Evolutionary conservation across 2,113 vertebrate species (phyloP).

Genomic region (Sorex araneus): DNA sequence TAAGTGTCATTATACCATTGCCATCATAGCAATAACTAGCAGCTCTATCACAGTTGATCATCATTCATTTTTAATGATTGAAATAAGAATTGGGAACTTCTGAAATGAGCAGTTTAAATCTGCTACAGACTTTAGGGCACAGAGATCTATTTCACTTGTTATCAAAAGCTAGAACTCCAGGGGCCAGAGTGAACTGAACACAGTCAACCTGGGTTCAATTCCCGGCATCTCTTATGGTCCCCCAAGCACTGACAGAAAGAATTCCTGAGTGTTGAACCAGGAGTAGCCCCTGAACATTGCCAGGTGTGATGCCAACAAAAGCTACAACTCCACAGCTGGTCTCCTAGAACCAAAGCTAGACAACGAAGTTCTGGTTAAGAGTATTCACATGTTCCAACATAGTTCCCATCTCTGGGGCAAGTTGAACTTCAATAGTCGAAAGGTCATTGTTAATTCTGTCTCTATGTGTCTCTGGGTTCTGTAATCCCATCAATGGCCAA

Average conservation of each 20-base stretch:
- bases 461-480: not conserved
- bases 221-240: too few relatives aligned
- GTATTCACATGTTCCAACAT: not conserved
- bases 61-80: not conserved
- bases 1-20: not conserved
- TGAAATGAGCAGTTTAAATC: not conserved
- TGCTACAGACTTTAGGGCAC: not conserved
- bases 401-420: not conserved
- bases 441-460: too few relatives aligned
- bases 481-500: too few relatives aligned
- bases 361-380: not conserved
- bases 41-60: not conserved
- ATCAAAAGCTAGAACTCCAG: not conserved
- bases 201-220: too few relatives aligned
- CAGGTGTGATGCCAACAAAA: too few relatives aligned
- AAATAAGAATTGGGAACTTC: not conserved
- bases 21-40: not conserved
- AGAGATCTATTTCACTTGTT: not conserved
- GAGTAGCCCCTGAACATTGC: too few relatives aligned
- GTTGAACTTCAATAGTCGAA: too few relatives aligned
- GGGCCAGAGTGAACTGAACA: not conserved
- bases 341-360: not conserved
- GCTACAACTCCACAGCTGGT: not conserved
- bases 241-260: too few relatives aligned
- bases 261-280: too few relatives aligned